These are phyloP conservation scores for Todiramphus saurophagus DNA, from an alignment of 2,113 vertebrate genomes.

Conservation along the genomic window DNA sequence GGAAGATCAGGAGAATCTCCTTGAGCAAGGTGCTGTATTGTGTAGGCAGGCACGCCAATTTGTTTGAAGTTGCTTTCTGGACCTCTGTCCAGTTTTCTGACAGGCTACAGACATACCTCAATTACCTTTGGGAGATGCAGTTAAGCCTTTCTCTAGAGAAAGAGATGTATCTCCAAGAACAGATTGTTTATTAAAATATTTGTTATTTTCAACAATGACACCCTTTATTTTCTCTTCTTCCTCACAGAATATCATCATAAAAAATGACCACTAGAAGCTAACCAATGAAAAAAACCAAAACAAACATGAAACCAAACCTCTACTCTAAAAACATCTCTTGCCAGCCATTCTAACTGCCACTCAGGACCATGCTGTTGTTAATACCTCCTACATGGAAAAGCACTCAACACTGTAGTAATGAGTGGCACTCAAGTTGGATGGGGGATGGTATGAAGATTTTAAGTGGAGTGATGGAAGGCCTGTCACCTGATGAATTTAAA, in stretches of 20 bases:
- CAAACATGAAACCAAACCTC: not conserved
- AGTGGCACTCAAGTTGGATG: not conserved
- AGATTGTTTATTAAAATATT: not conserved
- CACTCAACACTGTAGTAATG: not conserved
- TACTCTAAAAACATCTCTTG: not conserved
- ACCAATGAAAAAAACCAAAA: not conserved
- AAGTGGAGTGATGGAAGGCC: not conserved
- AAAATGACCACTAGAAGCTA: not conserved
- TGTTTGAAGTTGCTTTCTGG: not conserved
- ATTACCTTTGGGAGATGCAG: not conserved
- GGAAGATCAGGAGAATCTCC: not conserved
- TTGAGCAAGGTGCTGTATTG: not conserved
- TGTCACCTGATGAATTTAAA: not conserved
- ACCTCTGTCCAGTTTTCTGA: not conserved
- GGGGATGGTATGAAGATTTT: not conserved
- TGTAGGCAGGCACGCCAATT: not conserved
- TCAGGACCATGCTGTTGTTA: not conserved
- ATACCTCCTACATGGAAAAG: not conserved
- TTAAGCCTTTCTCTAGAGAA: not conserved
- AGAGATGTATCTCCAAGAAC: not conserved
- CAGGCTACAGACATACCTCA: not conserved
- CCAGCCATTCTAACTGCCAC: not conserved
- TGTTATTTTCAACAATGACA: not conserved
- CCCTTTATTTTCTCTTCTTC: not conserved
- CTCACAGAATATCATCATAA: not conserved